Evolutionary conservation across 2,888 invertebrate species (phyloP).

Genomic region (Falcaria lacertinaria): DNA sequence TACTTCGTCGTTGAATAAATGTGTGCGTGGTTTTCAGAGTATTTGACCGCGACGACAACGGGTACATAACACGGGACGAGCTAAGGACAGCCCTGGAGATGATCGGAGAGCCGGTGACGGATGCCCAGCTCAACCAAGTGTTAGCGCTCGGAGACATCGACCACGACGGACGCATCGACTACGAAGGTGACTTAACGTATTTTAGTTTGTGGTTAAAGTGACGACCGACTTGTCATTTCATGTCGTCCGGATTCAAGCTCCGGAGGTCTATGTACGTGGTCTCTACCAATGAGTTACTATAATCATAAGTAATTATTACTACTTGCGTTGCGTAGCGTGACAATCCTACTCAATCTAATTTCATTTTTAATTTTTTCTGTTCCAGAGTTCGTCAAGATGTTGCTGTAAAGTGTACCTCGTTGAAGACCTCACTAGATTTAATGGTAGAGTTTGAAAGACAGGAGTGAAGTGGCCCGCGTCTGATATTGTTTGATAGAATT

Average conservation of each 20-base stretch:
- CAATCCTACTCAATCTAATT: no score
- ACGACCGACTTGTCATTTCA: no score
- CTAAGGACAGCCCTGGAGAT: slow-evolving; percentile 89
- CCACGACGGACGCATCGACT: slow-evolving; percentile 89
- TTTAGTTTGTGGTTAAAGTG: no score
- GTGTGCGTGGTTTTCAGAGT: slow-evolving; percentile 72
- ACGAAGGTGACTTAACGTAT: no score
- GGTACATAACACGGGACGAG: slow-evolving; percentile 91
- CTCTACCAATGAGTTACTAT: no score
- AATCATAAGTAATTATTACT: no score
- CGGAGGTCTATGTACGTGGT: no score
- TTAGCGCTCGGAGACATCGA: slow-evolving; percentile 87
- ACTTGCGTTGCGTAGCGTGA: no score
- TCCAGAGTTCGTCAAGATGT: slow-evolving; percentile 81
- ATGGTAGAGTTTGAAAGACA: slow-evolving; percentile 18
- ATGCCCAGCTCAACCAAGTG: slow-evolving; percentile 86
- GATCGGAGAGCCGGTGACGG: slow-evolving; percentile 88
- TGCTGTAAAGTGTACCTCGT: slow-evolving; percentile 63
- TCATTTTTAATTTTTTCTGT: slow-evolving; percentile 19
- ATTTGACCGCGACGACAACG: slow-evolving; percentile 94
- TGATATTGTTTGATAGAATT: neutral
- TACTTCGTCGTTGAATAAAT: neutral
- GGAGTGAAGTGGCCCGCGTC: slow-evolving; percentile 3
- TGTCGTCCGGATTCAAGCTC: no score
- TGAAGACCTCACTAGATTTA: slow-evolving; percentile 61